Evolutionary conservation across 1,140 invertebrate genomes (phyloP).

Genomic region (Drosophila grimshawi): DNA sequence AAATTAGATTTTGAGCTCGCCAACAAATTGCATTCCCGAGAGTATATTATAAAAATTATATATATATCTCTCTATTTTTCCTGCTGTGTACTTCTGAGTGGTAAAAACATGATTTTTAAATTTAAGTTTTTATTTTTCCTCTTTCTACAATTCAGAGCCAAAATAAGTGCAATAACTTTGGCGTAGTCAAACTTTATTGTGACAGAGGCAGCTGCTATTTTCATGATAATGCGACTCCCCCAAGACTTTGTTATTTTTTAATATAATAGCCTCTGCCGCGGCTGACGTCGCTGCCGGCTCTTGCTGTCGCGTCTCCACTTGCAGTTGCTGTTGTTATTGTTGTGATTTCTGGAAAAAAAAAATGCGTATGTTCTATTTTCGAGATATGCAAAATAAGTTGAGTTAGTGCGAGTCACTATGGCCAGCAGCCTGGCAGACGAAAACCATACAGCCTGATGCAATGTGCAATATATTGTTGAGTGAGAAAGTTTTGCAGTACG

Average conservation of each 20-base stretch:
- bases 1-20: too few relatives aligned
- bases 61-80: not conserved
- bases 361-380: conserved; percentile 72
- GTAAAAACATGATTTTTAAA: conserved; percentile 24
- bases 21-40: too few relatives aligned
- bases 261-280: conserved; percentile 62
- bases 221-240: conserved; percentile 40
- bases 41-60: too few relatives aligned
- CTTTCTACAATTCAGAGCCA: conserved; percentile 25
- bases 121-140: conserved; percentile 17
- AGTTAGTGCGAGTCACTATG: conserved; percentile 57
- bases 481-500: conserved; percentile 33
- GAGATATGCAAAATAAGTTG: conserved; percentile 80
- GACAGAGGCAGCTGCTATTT: conserved; percentile 39
- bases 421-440: conserved; percentile 12
- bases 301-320: conserved; percentile 1
- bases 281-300: conserved; percentile 3
- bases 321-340: conserved; percentile 40
- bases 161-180: conserved; percentile 50
- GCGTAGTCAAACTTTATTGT: conserved; percentile 49
- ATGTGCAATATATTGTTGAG: conserved; percentile 55
- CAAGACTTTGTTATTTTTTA: conserved; percentile 55
- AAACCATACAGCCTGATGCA: conserved; percentile 54
- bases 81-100: not conserved
- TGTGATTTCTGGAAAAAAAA: conserved; percentile 41